Evolutionary conservation across 2,797 vertebrate genomes (phyloP).

Genomic region (Parambassis ranga): DNA sequence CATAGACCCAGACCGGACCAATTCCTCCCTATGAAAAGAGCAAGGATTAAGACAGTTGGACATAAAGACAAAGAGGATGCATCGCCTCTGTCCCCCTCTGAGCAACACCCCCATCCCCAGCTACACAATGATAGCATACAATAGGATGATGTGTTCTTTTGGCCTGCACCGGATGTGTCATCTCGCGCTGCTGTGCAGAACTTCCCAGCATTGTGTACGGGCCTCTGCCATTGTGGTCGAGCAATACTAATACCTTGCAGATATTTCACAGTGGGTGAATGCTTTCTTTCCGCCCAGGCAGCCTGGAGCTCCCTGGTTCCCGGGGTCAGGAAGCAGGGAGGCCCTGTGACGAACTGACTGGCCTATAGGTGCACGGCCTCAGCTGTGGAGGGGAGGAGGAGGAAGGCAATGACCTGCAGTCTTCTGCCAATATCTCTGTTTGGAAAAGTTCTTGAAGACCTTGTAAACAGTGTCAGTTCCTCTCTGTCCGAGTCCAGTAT

Average conservation of each 20-base stretch:
- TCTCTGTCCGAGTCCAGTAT: background rate
- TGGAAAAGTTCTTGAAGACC: conserved; percentile 3
- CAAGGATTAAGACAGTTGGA: conserved; percentile 67
- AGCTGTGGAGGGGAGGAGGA: conserved; percentile 12
- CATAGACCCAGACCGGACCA: conserved; percentile 2
- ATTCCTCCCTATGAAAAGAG: conserved; percentile 47
- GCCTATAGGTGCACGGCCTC: conserved; percentile 8
- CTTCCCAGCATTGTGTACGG: conserved; percentile 67
- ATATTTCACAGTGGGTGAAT: conserved; percentile 73
- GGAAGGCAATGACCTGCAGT: background rate
- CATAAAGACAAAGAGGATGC: conserved; percentile 59
- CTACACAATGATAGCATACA: conserved; percentile 57
- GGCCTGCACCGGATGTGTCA: conserved; percentile 62
- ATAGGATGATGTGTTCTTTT: conserved; percentile 70
- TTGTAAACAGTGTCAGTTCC: background rate
- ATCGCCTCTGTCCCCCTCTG: conserved; percentile 12
- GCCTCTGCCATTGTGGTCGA: conserved; percentile 51
- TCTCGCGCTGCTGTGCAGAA: conserved; percentile 59
- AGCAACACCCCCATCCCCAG: conserved; percentile 6
- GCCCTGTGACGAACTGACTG: conserved; percentile 20
- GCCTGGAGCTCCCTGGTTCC: conserved; percentile 41
- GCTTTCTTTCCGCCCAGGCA: conserved; percentile 57
- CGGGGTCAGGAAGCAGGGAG: conserved; percentile 54
- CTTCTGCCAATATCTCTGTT: background rate
- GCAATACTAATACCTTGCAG: conserved; percentile 60